Evolutionary conservation across 1,140 invertebrate species (phyloP).

Genomic region (Ceratitis capitata): DNA sequence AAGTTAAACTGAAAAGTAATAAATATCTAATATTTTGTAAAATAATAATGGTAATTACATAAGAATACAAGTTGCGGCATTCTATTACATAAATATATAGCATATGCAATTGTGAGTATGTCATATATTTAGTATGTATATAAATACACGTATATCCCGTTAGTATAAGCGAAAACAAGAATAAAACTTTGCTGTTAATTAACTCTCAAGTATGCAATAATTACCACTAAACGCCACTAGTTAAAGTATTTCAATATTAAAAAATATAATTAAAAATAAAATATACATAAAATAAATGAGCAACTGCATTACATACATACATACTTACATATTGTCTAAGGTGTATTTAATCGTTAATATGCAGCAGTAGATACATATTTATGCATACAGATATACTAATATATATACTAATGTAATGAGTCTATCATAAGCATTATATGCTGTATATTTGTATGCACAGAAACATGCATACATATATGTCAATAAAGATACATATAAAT

Average conservation of each 20-base stretch:
- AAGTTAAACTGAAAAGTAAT: not conserved
- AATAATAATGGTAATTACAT: not conserved
- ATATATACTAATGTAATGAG: not conserved
- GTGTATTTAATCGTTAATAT: not conserved
- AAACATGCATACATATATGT: not conserved
- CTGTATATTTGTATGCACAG: not conserved
- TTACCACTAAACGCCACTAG: constrained; percentile 1
- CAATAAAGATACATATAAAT: not conserved
- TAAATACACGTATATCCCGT: not conserved
- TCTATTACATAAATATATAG: not conserved
- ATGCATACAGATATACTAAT: too few species aligned
- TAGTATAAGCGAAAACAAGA: too few species aligned
- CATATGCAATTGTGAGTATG: not conserved
- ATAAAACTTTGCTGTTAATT: not conserved
- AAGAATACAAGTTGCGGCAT: not conserved
- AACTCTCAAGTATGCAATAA: constrained; percentile 5
- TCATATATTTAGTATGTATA: not conserved
- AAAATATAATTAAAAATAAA: not conserved
- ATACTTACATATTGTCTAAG: not conserved
- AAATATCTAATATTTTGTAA: constrained; percentile 19
- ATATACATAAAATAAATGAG: not conserved
- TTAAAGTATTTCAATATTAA: constrained; percentile 20
- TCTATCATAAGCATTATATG: not conserved
- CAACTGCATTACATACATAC: not conserved
- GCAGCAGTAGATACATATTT: not conserved